Conservation (phyloP, 2,888 invertebrate species). For the Podabrus alpinus region DNA sequence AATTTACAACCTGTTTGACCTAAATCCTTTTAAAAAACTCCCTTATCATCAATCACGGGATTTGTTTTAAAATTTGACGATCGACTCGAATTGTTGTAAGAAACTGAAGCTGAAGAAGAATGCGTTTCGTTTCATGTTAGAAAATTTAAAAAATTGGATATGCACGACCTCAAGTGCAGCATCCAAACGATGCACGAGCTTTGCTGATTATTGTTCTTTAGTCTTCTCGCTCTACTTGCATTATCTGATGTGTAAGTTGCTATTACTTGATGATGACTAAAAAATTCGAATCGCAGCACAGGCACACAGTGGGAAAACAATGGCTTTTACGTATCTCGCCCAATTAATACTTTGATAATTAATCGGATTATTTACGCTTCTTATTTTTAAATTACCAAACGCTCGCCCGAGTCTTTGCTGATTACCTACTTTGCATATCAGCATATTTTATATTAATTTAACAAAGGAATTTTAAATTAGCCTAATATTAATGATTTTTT, state of each 20-base stretch:
- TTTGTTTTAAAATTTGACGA: background rate
- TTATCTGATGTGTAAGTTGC: constrained; percentile 35
- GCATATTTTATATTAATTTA: background rate
- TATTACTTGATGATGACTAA: constrained; percentile 26
- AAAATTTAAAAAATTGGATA: constrained; percentile 24
- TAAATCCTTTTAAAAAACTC: background rate
- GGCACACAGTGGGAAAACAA: constrained; percentile 35
- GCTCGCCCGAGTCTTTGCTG: background rate
- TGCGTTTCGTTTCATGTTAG: constrained; percentile 23
- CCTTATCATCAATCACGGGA: background rate
- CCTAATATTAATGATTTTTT: background rate
- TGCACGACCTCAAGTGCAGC: constrained; percentile 33
- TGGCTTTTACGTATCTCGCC: constrained; percentile 32
- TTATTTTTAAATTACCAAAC: constrained; percentile 36
- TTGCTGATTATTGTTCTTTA: constrained; percentile 35
- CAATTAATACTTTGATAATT: constrained; percentile 37
- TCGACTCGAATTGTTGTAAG: background rate
- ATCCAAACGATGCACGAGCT: constrained; percentile 35
- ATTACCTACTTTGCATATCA: background rate
- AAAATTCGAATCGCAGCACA: background rate
- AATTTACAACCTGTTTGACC: constrained; percentile 1
- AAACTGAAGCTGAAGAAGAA: constrained; percentile 11
- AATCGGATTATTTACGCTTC: constrained; percentile 36
- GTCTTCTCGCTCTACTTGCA: constrained; percentile 34
- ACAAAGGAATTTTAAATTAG: background rate